Percentiles rank a stretch among this genome's conserved stretches.
phyloP scores from a whole-genome alignment of 1,140 invertebrate species.

The Lepidotrigona ventralis region DNA sequence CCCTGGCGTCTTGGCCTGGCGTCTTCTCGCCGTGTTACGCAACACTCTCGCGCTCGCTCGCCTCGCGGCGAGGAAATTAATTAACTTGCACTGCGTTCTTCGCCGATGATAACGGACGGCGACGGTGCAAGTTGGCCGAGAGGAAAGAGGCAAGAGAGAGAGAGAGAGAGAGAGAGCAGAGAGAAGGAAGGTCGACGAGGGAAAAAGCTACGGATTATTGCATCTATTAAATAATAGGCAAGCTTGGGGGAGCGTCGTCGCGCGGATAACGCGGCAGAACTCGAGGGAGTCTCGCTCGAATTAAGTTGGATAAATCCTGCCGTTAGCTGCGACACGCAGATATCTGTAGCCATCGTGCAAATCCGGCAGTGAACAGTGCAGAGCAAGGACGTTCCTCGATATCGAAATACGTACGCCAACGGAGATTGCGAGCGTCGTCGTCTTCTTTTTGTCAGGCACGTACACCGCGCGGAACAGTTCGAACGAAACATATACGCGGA shows the following conservation, averaged over 20 bases:
- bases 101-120: conserved; percentile 1
- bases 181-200: too few relatives aligned
- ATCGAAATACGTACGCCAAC: conserved; percentile 38
- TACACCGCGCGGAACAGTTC: neutral
- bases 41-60: neutral
- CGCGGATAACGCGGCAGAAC: neutral
- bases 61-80: conserved; percentile 10
- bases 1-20: neutral
- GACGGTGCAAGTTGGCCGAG: neutral
- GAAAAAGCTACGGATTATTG: conserved; percentile 29
- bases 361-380: neutral
- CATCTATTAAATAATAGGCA: conserved; percentile 29
- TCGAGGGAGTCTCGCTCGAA: conserved; percentile 11
- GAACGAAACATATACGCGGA: neutral
- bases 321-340: conserved; percentile 6
- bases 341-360: conserved; percentile 23
- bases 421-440: neutral
- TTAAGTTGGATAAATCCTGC: conserved; percentile 45
- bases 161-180: neutral
- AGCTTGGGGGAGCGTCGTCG: neutral
- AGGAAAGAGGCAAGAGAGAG: neutral
- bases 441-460: conserved; percentile 16
- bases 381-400: conserved; percentile 40
- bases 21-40: conserved; percentile 16
- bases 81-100: conserved; percentile 29